Conservation (phyloP, 2,888 invertebrate genomes). For the Mimachlamys varia region DNA sequence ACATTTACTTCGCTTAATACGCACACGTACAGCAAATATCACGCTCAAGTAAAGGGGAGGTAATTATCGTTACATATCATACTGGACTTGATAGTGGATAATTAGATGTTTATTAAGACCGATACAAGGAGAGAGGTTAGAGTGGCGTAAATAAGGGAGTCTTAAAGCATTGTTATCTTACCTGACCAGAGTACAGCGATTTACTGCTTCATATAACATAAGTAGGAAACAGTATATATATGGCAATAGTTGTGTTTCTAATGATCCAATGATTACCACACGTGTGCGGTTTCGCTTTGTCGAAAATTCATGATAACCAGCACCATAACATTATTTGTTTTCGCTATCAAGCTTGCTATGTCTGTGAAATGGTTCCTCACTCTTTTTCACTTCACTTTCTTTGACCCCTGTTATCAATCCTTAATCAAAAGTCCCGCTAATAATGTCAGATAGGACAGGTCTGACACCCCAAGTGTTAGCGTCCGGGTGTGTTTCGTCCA, state of each 20-base stretch:
- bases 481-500: not conserved
- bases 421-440: not conserved
- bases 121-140: not conserved
- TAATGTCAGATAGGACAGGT: not conserved
- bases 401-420: not conserved
- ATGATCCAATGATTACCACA: too few species aligned
- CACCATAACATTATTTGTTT: not conserved
- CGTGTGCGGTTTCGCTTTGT: too few species aligned
- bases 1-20: not conserved
- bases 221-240: too few species aligned
- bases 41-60: not conserved
- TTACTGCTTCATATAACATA: too few species aligned
- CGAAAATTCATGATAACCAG: too few species aligned
- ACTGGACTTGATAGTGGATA: not conserved
- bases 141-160: not conserved
- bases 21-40: not conserved
- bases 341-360: not conserved
- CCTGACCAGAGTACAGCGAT: not conserved
- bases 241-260: too few species aligned
- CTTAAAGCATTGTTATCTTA: constrained; percentile 13
- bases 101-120: not conserved
- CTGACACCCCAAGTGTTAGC: not conserved
- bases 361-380: not conserved
- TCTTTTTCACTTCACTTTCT: not conserved
- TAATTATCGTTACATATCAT: not conserved